Base-by-base conservation (phyloP, 2,113 vertebrate species). In the Gavialis gangeticus region DNA sequence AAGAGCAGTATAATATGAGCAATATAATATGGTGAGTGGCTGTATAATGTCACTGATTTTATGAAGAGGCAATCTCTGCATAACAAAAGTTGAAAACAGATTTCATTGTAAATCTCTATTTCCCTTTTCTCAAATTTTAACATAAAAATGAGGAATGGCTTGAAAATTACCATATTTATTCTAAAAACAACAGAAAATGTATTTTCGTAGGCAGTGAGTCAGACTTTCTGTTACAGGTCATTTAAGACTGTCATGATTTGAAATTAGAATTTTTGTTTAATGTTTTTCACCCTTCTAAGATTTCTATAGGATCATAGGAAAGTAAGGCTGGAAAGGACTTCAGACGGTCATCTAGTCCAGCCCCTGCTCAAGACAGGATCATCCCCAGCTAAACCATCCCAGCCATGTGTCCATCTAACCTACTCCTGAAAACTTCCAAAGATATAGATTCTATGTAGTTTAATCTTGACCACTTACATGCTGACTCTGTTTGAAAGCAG, bases 381-480 rank as follows among this genome's bases (percentile, higher is more conserved):
- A 46, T 46, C 46, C 46, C 46, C 46, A 46, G 46, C 46, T 46
- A 46, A 46, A 46, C 46, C 46, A 46, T 46, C 8, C 46, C 46
- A 46, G 46, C 46, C 46, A 46, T 46, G 46, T 46, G 46, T 46
- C 46, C 46, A 46, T 46, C 46, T 46, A 46, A 46, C 46, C 46
- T 9, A 46, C 46, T 46, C 46, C 46, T 46, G 46, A 46, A 80
- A 55, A 56, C 3, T 64, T 82, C 46, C 46, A 46, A 46, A 46
- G 46, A 46, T 46, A 46, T 46, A 46, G 46, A 46, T 69, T 59
- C 21, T 59, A 8, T 55, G 2, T 13, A 34, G 30, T 4, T 69
- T 37, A 69, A 15, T 76, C 55, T 19, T 76, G 55, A 64, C 69
- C 79, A 64, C 34, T 75, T 0, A 0, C 37, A 1, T 10, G 19